Percentiles rank a stretch among this genome's conserved stretches.
These are phyloP conservation scores for Actinia tenebrosa DNA, from an alignment of 64 coral and sea anemone genomes.

Conservation along the genomic window DNA sequence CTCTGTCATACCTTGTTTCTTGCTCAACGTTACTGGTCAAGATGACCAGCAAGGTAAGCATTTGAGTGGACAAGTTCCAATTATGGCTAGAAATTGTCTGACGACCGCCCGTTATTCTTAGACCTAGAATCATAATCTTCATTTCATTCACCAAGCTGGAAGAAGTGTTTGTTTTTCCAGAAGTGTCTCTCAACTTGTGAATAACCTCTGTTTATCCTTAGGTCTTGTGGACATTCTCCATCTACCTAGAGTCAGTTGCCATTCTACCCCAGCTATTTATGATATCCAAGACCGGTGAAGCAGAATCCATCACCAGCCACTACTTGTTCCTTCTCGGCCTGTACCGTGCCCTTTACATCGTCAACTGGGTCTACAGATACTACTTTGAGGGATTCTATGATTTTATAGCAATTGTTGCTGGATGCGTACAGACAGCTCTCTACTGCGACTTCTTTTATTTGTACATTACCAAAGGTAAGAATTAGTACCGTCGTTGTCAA, in stretches of 20 bases:
- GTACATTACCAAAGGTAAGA: constrained; percentile 99
- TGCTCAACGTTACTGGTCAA: too few species aligned
- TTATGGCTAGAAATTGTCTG: too few species aligned
- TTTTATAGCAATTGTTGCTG: constrained; percentile 99
- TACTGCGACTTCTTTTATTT: constrained; percentile 99
- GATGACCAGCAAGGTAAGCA: too few species aligned
- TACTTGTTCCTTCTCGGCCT: constrained; percentile 93
- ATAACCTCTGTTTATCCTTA: not conserved
- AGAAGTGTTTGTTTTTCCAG: too few species aligned
- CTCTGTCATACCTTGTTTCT: too few species aligned
- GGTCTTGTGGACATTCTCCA: constrained; percentile 99
- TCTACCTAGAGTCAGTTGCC: constrained; percentile 97
- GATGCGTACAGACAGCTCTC: constrained; percentile 96
- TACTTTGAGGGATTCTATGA: constrained; percentile 99
- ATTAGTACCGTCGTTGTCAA: too few species aligned
- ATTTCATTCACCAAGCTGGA: too few species aligned
- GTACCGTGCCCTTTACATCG: constrained; percentile 93
- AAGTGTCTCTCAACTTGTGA: not conserved
- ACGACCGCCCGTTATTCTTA: too few species aligned
- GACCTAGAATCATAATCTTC: too few species aligned
- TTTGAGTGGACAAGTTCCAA: too few species aligned
- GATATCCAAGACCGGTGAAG: constrained; percentile 99
- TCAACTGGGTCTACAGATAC: constrained; percentile 96
- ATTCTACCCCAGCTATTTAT: constrained; percentile 98
- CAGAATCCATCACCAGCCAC: constrained; percentile 95